Conservation (phyloP, 2,797 vertebrate species). For the Anolis apletophallus region DNA sequence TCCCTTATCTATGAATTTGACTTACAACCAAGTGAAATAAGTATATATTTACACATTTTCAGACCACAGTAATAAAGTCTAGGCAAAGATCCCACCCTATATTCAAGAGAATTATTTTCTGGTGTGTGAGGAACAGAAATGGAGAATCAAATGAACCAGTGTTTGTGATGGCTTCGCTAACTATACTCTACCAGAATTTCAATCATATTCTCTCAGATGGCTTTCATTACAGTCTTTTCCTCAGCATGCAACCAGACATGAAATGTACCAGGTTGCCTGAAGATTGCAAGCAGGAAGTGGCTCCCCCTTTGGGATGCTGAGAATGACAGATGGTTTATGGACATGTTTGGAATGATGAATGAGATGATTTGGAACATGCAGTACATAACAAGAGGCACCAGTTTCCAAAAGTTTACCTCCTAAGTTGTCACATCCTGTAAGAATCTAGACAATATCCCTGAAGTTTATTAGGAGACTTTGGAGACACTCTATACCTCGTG, state of each 20-base stretch:
- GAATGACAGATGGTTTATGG: neutral
- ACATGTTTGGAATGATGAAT: neutral
- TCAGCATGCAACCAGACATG: conserved; percentile 81
- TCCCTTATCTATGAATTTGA: neutral
- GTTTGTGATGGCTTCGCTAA: conserved; percentile 89
- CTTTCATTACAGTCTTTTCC: conserved; percentile 90
- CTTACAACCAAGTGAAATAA: neutral
- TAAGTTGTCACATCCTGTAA: conserved; percentile 96
- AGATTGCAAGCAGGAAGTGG: conserved; percentile 86
- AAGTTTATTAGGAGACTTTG: conserved; percentile 94
- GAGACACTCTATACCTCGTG: conserved; percentile 90
- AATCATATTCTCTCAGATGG: conserved; percentile 91
- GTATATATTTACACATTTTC: neutral
- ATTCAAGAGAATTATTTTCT: conserved; percentile 73
- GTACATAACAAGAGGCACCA: conserved; percentile 87
- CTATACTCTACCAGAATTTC: conserved; percentile 91
- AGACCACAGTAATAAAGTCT: neutral
- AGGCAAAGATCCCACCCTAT: conserved; percentile 40
- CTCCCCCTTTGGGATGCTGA: neutral
- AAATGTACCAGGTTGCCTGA: conserved; percentile 79
- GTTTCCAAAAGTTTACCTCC: conserved; percentile 95
- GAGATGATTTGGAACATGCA: conserved; percentile 72
- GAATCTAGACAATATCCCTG: conserved; percentile 86
- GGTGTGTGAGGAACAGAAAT: conserved; percentile 77
- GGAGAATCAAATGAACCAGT: conserved; percentile 70